phyloP scores from a whole-genome alignment of 92 coral and sea anemone species.

The Scolanthus callimorphus region DNA sequence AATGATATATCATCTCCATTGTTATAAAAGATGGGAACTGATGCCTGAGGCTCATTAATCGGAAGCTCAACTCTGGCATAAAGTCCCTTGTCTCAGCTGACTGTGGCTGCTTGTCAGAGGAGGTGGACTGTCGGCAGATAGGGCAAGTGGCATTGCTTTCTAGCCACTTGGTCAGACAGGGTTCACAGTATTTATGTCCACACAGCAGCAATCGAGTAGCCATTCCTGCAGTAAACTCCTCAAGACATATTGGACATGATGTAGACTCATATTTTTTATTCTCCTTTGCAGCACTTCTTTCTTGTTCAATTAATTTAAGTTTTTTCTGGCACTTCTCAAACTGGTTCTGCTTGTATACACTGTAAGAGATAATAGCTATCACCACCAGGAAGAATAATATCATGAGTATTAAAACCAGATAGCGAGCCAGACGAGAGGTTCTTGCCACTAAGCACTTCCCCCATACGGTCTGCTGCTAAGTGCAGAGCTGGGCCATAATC shows the following conservation, averaged over 20 bases:
- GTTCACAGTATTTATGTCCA: slow-evolving; percentile 93
- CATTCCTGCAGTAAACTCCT: slow-evolving; percentile 59
- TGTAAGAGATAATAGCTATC: slow-evolving; percentile 14
- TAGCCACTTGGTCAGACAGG: slow-evolving; percentile 75
- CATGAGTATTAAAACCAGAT: slow-evolving; percentile 19
- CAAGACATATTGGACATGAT: slow-evolving; percentile 88
- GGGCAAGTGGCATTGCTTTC: slow-evolving; percentile 84
- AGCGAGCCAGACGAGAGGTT: slow-evolving; percentile 15
- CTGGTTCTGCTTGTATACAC: slow-evolving; percentile 23
- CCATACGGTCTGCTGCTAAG: slow-evolving; percentile 48
- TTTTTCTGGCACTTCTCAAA: slow-evolving; percentile 51
- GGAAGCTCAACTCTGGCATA: slow-evolving; percentile 67
- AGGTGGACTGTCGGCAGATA: slow-evolving; percentile 76
- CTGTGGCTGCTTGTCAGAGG: slow-evolving; percentile 7
- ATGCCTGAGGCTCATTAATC: slow-evolving; percentile 42
- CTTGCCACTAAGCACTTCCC: slow-evolving; percentile 74
- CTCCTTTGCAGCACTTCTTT: slow-evolving; percentile 59
- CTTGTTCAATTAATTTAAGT: slow-evolving; percentile 63
- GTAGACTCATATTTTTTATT: slow-evolving; percentile 46
- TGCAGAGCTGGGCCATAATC: slow-evolving; percentile 58
- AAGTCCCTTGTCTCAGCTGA: slow-evolving; percentile 35
- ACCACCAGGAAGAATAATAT: slow-evolving; percentile 18
- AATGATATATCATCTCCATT: slow-evolving; percentile 50
- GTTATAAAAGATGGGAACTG: slow-evolving; percentile 69
- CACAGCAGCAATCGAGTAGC: slow-evolving; percentile 53